Evolutionary conservation across 2,888 invertebrate species (phyloP).

Genomic region (Monochamus alternatus): DNA sequence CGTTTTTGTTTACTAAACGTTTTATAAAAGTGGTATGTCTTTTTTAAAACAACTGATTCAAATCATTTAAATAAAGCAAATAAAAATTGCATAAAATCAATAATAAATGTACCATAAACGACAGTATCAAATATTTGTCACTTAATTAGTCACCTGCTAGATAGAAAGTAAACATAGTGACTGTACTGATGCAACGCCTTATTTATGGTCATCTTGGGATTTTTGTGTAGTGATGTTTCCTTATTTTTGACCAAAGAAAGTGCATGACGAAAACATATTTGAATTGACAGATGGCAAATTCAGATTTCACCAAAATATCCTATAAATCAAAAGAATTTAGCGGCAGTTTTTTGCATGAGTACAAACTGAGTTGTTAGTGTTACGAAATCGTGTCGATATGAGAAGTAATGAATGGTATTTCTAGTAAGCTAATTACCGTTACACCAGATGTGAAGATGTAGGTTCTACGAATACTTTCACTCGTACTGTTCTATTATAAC

Average conservation of each 20-base stretch:
- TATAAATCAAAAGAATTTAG: neutral
- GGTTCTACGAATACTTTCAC: constrained; percentile 20
- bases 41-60: too few relatives aligned
- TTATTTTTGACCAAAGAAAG: constrained; percentile 23
- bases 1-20: too few relatives aligned
- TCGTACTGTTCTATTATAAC: neutral
- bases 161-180: constrained; percentile 12
- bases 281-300: constrained; percentile 6
- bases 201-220: constrained; percentile 1
- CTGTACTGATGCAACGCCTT: constrained; percentile 6
- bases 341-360: neutral
- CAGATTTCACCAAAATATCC: constrained; percentile 3
- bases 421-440: constrained; percentile 5
- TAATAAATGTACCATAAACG: too few relatives aligned
- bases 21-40: too few relatives aligned
- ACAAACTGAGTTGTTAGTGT: neutral
- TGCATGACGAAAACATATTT: constrained; percentile 1
- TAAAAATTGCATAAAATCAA: too few relatives aligned
- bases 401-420: constrained; percentile 3
- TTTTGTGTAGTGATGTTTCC: neutral
- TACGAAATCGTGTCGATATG: neutral
- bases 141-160: neutral
- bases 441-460: constrained; percentile 4
- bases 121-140: neutral
- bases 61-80: too few relatives aligned